A percentile compares a stretch with the other conserved stretches of the same genome.
Evolutionary conservation across 2,113 vertebrate species (phyloP).

Genomic region (Lates calcarifer): DNA sequence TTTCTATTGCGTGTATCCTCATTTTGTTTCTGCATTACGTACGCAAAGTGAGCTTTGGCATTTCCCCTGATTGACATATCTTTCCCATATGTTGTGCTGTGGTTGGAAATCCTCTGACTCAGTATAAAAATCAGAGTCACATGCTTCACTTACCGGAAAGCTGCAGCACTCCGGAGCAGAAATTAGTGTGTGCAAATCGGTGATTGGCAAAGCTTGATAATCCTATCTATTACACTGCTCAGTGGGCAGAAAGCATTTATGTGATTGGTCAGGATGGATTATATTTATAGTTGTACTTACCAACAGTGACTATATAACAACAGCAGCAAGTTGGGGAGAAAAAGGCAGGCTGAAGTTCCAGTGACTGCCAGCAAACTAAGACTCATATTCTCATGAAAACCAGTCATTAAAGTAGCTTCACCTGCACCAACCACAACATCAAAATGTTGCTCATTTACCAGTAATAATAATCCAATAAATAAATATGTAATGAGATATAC

Average conservation of each 20-base stretch:
- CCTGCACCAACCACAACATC: background rate
- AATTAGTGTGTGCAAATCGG: constrained; percentile 43
- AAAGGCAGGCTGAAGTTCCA: background rate
- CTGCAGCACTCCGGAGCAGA: constrained; percentile 20
- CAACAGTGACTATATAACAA: constrained; percentile 31
- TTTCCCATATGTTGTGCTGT: constrained; percentile 30
- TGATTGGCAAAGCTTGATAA: constrained; percentile 65
- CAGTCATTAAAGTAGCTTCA: background rate
- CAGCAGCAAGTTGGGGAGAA: constrained; percentile 12
- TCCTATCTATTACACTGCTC: constrained; percentile 61
- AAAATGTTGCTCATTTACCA: background rate
- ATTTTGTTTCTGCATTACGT: constrained; percentile 26
- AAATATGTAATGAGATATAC: background rate
- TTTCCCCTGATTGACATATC: constrained; percentile 9
- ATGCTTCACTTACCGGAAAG: constrained; percentile 47
- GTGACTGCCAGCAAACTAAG: background rate
- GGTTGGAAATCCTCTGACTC: constrained; percentile 38
- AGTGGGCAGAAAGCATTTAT: constrained; percentile 59
- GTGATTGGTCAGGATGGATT: constrained; percentile 59
- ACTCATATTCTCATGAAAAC: background rate
- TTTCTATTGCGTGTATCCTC: background rate
- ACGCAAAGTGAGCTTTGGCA: constrained; percentile 2
- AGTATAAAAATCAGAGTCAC: constrained; percentile 27
- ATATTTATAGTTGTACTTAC: constrained; percentile 51
- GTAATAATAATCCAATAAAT: background rate